Conservation (phyloP, 2,797 vertebrate species). For the Acanthurus lineatus region DNA sequence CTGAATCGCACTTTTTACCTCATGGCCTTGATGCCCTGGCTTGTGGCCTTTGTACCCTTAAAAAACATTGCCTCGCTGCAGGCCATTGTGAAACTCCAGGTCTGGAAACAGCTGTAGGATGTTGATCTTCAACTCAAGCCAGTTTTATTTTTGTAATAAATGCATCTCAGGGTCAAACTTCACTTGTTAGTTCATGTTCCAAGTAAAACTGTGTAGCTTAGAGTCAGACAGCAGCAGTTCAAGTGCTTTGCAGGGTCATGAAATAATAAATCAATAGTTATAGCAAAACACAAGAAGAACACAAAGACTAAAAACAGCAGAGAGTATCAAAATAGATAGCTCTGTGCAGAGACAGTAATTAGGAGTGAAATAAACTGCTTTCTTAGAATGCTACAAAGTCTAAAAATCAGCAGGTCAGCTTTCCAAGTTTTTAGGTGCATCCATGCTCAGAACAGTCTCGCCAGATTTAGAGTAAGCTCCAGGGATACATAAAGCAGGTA, state of each 20-base stretch:
- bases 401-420: constrained; percentile 4
- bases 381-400: constrained; percentile 4
- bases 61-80: too few species aligned
- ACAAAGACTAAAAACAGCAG: not conserved
- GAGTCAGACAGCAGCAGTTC: not conserved
- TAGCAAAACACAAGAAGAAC: not conserved
- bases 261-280: constrained; percentile 1
- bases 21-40: too few species aligned
- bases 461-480: constrained; percentile 15
- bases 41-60: too few species aligned
- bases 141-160: constrained; percentile 23
- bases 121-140: constrained; percentile 15
- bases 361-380: not conserved
- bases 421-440: not conserved
- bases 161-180: constrained; percentile 15
- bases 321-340: not conserved
- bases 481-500: constrained; percentile 3
- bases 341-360: not conserved
- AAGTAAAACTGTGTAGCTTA: not conserved
- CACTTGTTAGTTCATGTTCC: constrained; percentile 13
- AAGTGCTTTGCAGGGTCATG: not conserved
- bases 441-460: constrained; percentile 10
- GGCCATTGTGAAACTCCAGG: too few species aligned
- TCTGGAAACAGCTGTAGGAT: not conserved
- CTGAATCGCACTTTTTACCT: too few species aligned